A percentile compares a stretch with the other conserved stretches of the same genome.
These are phyloP conservation scores for Melanophora roralis DNA, from an alignment of 2,888 invertebrate genomes.

Conservation along the genomic window DNA sequence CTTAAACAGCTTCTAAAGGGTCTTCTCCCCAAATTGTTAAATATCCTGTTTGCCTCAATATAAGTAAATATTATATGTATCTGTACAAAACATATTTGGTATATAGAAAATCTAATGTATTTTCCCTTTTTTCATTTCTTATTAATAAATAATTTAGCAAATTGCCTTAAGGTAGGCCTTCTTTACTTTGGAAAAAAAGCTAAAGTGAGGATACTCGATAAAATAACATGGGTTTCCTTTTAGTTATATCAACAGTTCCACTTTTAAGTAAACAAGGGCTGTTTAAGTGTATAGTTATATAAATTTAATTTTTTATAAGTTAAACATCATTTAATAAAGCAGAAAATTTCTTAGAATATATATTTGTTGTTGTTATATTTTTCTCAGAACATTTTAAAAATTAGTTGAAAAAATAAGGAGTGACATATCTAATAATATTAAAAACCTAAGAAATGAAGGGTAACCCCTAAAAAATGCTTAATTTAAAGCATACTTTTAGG, in stretches of 20 bases:
- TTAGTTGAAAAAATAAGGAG: no score
- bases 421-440: no score
- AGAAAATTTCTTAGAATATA: slow-evolving; percentile 14
- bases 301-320: slow-evolving; percentile 21
- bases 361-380: background rate
- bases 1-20: background rate
- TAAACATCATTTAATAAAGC: slow-evolving; percentile 16
- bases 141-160: slow-evolving; percentile 55
- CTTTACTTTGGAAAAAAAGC: background rate
- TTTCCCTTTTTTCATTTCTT: slow-evolving; percentile 11
- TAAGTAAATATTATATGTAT: background rate
- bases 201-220: background rate
- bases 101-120: slow-evolving; percentile 20
- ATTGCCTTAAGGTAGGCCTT: slow-evolving; percentile 44
- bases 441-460: no score
- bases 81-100: slow-evolving; percentile 29
- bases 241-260: slow-evolving; percentile 13
- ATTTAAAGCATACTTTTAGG: no score
- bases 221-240: slow-evolving; percentile 25
- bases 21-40: background rate
- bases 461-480: no score
- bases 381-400: no score
- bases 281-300: slow-evolving; percentile 24
- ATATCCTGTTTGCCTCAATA: slow-evolving; percentile 7
- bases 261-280: background rate